phyloP scores from a whole-genome alignment of 2,888 invertebrate genomes.

The Steinernema carpocapsae region DNA sequence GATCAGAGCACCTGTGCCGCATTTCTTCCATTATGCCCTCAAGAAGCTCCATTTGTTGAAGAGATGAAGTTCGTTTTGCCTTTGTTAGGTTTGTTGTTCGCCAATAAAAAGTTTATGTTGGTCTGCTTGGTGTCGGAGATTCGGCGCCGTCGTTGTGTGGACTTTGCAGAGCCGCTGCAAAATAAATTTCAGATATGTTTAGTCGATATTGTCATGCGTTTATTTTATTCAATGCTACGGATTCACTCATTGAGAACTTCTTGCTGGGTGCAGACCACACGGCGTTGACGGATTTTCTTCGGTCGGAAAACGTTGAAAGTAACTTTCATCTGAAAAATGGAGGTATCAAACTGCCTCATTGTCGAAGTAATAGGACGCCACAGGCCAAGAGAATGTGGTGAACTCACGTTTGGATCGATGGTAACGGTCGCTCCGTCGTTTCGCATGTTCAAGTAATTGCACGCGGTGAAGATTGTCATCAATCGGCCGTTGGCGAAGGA shows the following conservation, averaged over 20 bases:
- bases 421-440: constrained; percentile 44
- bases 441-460: constrained; percentile 52
- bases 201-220: too few relatives aligned
- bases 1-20: not conserved
- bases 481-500: constrained; percentile 47
- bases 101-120: not conserved
- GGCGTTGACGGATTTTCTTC: constrained; percentile 5
- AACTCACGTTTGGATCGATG: constrained; percentile 30
- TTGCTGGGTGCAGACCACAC: not conserved
- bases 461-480: constrained; percentile 55
- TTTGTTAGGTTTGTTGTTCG: constrained; percentile 2
- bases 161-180: too few relatives aligned
- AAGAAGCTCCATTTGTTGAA: not conserved
- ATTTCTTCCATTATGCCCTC: not conserved
- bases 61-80: not conserved
- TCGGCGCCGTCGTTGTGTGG: too few relatives aligned
- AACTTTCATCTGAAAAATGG: constrained; percentile 3
- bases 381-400: not conserved
- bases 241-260: not conserved
- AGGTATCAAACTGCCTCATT: too few relatives aligned
- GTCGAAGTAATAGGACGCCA: too few relatives aligned
- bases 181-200: too few relatives aligned
- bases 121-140: too few relatives aligned
- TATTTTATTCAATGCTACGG: too few relatives aligned
- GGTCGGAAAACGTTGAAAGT: constrained; percentile 36